Evolutionary conservation across 2,797 vertebrate genomes (phyloP).

Genomic region (Pipistrellus pipistrellus): DNA sequence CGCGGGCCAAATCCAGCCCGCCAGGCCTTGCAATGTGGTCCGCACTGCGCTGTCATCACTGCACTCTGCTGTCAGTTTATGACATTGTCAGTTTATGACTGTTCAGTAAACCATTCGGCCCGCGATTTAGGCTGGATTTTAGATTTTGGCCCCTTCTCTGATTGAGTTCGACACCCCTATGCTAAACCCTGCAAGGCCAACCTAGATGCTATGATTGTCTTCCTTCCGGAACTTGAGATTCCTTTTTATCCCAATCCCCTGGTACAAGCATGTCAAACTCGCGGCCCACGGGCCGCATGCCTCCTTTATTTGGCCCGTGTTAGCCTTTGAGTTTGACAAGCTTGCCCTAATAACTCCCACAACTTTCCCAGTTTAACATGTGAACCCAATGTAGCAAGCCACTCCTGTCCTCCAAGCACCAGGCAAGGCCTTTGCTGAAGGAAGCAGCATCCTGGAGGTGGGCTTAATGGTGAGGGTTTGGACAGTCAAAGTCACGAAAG

Average conservation of each 20-base stretch:
- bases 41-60: too few species aligned
- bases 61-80: too few species aligned
- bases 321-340: too few species aligned
- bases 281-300: fast-evolving
- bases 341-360: neutral
- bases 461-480: neutral
- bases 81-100: too few species aligned
- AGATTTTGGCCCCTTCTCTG: too few species aligned
- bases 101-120: too few species aligned
- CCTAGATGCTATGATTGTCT: neutral
- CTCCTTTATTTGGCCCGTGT: too few species aligned
- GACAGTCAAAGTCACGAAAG: neutral
- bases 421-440: neutral
- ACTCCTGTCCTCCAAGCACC: neutral
- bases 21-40: too few species aligned
- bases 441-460: neutral
- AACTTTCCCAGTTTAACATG: neutral
- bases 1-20: too few species aligned
- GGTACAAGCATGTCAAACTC: too few species aligned
- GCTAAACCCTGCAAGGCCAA: neutral
- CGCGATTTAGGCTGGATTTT: too few species aligned
- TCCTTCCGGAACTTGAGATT: neutral
- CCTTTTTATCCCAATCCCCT: neutral
- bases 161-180: too few species aligned
- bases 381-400: neutral